Conservation (phyloP, 2,113 vertebrate genomes). For the Aegotheles bennettii region DNA sequence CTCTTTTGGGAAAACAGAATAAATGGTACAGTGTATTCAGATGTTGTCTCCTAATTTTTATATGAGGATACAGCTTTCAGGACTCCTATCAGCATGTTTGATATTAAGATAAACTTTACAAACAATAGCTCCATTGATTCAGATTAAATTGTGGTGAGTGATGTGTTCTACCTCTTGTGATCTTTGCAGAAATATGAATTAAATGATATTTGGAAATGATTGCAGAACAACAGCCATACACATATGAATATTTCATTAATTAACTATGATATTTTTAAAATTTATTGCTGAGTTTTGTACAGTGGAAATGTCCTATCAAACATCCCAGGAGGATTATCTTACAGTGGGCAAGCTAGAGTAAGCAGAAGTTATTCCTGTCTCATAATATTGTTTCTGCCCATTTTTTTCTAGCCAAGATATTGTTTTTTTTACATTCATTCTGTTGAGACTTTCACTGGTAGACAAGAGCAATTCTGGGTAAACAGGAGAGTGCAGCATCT, state of each 20-base stretch:
- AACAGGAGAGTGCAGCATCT: not conserved
- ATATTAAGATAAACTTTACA: not conserved
- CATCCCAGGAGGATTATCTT: not conserved
- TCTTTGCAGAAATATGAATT: not conserved
- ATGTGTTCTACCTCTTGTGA: not conserved
- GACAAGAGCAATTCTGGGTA: not conserved
- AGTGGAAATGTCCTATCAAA: not conserved
- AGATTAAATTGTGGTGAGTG: not conserved
- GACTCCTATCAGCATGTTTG: not conserved
- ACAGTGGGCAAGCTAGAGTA: not conserved
- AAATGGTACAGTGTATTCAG: not conserved
- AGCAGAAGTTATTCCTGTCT: not conserved
- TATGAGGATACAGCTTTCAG: not conserved
- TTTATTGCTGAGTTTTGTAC: not conserved
- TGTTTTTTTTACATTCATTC: not conserved
- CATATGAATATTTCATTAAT: not conserved
- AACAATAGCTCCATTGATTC: not conserved
- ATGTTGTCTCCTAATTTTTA: not conserved
- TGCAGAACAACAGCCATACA: not conserved
- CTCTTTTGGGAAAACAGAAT: not conserved
- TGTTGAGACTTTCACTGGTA: not conserved
- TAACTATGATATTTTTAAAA: not conserved
- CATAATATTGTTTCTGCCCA: not conserved
- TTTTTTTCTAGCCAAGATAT: not conserved
- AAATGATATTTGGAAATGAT: not conserved